Evolutionary conservation across 2,888 invertebrate species (phyloP), one percentile per base, ranked within the genome.

Genomic region (Agrotis exclamationis): DNA sequence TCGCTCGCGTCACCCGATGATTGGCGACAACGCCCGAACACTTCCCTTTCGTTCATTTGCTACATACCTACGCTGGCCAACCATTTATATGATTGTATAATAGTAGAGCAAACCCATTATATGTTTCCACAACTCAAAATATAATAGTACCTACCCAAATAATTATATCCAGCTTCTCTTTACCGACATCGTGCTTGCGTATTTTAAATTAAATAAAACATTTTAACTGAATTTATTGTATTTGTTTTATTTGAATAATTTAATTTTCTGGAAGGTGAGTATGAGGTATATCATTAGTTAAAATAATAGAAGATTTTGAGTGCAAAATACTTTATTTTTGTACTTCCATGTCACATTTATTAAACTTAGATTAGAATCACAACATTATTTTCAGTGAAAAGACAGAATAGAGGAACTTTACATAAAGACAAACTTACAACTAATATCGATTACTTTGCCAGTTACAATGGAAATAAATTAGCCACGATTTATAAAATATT

Each of bases 281-380:
- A n/a, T n/a, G n/a, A n/a, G n/a, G n/a, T n/a, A n/a, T n/a, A n/a
- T n/a, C 28, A 28, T 28, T 28, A 28, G 39, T 39, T 9, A 39
- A 11, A 39, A 77, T 22, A 45, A 77, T 11, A 50, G 39, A 47
- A 18, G 0, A n/a, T 44, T 22, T 70, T 59, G 71, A 83, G 90
- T 93, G 91, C 91, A 94, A 94, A 94, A 93, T 91, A 93, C 88
- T 92, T 92, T 91, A 87, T 90, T 76, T 87, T 92, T 92, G 90
- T 93, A 93, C 92, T 93, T 87, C 76, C 75, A 85, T 85, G 86
- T 90, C 88, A 88, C 86, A 89, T 85, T 83, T 82, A 87, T 83
- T 85, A 85, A 88, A 90, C 83, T 88, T 87, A 77, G 51, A 73
- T 85, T 91, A 89, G 88, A 89, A 94, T 94, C 93, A 94, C 94